A percentile compares a stretch with the other conserved stretches of the same genome.
These are phyloP conservation scores for Dicrostonyx torquatus DNA, from an alignment of 2,797 vertebrate genomes.

Conservation along the genomic window DNA sequence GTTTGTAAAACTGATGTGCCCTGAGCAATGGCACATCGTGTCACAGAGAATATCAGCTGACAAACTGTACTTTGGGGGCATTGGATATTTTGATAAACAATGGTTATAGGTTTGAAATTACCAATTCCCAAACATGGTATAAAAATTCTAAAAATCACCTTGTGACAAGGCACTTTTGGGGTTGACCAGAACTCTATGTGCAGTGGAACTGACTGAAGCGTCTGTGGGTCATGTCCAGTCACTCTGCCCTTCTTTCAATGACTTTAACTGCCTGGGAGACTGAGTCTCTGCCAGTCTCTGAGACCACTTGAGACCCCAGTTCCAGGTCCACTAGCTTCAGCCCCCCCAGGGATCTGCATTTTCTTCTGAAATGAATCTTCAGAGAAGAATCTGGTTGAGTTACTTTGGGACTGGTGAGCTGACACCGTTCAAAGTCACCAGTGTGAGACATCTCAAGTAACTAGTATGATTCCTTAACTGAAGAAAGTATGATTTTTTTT, in stretches of 20 bases:
- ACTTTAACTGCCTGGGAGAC: background rate
- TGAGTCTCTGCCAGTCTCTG: background rate
- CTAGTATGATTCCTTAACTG: background rate
- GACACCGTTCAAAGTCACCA: background rate
- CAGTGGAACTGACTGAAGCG: background rate
- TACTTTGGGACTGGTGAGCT: background rate
- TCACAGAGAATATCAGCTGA: background rate
- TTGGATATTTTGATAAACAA: conserved; percentile 15
- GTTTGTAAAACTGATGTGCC: background rate
- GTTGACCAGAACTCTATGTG: background rate
- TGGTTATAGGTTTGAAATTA: background rate
- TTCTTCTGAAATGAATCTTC: background rate
- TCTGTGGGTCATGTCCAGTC: background rate
- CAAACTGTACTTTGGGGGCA: background rate
- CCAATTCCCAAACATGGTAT: background rate
- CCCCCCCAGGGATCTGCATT: background rate
- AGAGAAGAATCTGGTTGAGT: background rate
- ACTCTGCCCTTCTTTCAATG: background rate
- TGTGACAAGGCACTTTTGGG: background rate
- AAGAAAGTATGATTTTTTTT: background rate
- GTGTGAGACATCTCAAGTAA: background rate
- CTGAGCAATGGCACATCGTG: too few relatives aligned
- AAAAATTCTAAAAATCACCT: background rate
- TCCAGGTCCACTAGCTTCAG: background rate
- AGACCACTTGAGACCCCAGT: background rate